Evolutionary conservation across 2,888 invertebrate species (phyloP).

Genomic region (Epicampocera succincta): DNA sequence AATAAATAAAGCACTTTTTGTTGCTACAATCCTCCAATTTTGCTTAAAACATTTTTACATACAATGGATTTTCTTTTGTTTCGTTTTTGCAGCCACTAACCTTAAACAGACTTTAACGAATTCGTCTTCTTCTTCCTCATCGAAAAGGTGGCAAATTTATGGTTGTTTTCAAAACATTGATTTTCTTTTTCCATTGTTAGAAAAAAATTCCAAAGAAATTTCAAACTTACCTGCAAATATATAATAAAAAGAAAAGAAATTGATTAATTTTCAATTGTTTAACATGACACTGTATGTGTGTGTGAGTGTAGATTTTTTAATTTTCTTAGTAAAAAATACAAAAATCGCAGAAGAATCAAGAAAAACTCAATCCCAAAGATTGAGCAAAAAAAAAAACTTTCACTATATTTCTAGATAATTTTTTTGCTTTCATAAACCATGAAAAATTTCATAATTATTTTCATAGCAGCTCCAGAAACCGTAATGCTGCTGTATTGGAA

Average conservation of each 20-base stretch:
- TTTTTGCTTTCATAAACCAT: conserved; percentile 57
- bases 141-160: conserved; percentile 51
- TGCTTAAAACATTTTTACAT: conserved; percentile 30
- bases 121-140: conserved; percentile 2
- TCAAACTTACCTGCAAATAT: conserved; percentile 66
- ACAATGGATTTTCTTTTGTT: conserved; percentile 40
- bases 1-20: background rate
- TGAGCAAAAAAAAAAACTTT: conserved; percentile 49
- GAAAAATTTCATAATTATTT: conserved; percentile 66
- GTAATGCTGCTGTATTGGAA: conserved; percentile 44
- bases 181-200: conserved; percentile 44
- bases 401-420: conserved; percentile 62
- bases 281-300: conserved; percentile 13
- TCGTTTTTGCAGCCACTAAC: conserved; percentile 2
- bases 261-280: conserved; percentile 71
- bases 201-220: conserved; percentile 46
- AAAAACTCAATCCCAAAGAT: background rate
- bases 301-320: conserved; percentile 1
- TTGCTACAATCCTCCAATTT: background rate
- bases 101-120: conserved; percentile 19
- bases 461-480: conserved; percentile 44
- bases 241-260: conserved; percentile 64
- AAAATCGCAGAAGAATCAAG: conserved; percentile 2
- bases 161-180: conserved; percentile 67
- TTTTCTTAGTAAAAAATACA: conserved; percentile 38